These are phyloP conservation scores for Zele albiditarsus DNA, from an alignment of 2,888 invertebrate species.

Conservation along the genomic window DNA sequence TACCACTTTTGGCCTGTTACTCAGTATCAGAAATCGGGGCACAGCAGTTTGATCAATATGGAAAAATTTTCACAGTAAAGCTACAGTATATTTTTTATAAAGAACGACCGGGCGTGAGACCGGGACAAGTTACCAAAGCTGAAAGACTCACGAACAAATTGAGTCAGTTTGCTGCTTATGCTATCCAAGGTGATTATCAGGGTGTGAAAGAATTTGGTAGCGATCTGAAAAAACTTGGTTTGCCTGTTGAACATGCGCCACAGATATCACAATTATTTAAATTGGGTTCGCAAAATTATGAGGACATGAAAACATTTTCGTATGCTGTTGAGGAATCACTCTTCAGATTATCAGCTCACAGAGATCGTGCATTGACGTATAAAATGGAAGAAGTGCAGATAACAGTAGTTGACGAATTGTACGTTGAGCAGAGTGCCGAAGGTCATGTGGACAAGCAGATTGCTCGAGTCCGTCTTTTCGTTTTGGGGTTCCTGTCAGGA, in stretches of 20 bases:
- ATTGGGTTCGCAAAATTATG: conserved; percentile 90
- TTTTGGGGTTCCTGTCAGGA: conserved; percentile 95
- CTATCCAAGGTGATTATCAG: conserved; percentile 94
- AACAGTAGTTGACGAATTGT: conserved; percentile 93
- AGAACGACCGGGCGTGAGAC: conserved; percentile 95
- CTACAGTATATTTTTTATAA: conserved; percentile 98
- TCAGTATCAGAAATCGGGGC: conserved; percentile 95
- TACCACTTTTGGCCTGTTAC: conserved; percentile 95
- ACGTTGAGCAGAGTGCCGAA: conserved; percentile 89
- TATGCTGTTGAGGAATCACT: conserved; percentile 93
- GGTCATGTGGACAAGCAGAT: conserved; percentile 92
- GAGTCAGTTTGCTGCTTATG: conserved; percentile 94
- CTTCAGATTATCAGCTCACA: conserved; percentile 87
- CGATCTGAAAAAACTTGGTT: conserved; percentile 92
- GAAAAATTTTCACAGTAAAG: conserved; percentile 98
- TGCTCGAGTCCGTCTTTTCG: conserved; percentile 95
- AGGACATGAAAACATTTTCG: conserved; percentile 94
- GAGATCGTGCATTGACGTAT: conserved; percentile 91
- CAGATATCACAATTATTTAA: conserved; percentile 97
- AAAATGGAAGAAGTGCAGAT: conserved; percentile 98
- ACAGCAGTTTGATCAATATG: conserved; percentile 99
- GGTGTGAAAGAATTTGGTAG: conserved; percentile 95
- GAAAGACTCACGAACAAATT: conserved; percentile 92
- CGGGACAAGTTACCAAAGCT: conserved; percentile 95
- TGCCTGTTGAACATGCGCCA: conserved; percentile 98